Conservation (phyloP, 2,888 invertebrate species). For the Pseudeuparius sepicola region DNA sequence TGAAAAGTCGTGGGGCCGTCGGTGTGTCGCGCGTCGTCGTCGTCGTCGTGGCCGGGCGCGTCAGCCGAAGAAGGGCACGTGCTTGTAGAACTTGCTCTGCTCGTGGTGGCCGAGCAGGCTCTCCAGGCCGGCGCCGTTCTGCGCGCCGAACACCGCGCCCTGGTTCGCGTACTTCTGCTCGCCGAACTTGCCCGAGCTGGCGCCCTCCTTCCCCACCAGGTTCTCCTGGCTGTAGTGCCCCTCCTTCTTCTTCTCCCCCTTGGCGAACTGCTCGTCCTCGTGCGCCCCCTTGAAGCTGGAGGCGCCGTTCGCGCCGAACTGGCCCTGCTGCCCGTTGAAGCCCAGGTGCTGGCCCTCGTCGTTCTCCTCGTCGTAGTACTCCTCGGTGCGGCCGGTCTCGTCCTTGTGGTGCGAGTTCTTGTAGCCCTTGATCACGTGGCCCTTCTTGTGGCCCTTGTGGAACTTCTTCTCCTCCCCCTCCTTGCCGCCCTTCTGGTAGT, state of each 20-base stretch:
- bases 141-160: constrained; percentile 47
- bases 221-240: constrained; percentile 49
- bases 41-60: too few species aligned
- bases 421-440: constrained; percentile 56
- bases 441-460: constrained; percentile 52
- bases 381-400: constrained; percentile 54
- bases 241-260: constrained; percentile 48
- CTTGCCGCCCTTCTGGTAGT: constrained; percentile 47
- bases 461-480: constrained; percentile 47
- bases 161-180: constrained; percentile 50
- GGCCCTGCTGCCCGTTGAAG: constrained; percentile 46
- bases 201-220: constrained; percentile 47
- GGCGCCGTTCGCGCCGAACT: constrained; percentile 48
- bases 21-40: too few species aligned
- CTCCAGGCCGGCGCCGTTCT: constrained; percentile 51
- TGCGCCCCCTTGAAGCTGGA: constrained; percentile 51
- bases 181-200: constrained; percentile 50
- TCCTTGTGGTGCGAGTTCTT: constrained; percentile 57
- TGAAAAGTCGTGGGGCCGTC: too few species aligned
- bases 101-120: constrained; percentile 53
- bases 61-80: too few species aligned
- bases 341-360: constrained; percentile 51
- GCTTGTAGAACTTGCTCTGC: constrained; percentile 43
- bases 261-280: constrained; percentile 48
- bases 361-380: constrained; percentile 54